Conservation (phyloP, 2,113 vertebrate species). For the Salvelinus sp. region DNA sequence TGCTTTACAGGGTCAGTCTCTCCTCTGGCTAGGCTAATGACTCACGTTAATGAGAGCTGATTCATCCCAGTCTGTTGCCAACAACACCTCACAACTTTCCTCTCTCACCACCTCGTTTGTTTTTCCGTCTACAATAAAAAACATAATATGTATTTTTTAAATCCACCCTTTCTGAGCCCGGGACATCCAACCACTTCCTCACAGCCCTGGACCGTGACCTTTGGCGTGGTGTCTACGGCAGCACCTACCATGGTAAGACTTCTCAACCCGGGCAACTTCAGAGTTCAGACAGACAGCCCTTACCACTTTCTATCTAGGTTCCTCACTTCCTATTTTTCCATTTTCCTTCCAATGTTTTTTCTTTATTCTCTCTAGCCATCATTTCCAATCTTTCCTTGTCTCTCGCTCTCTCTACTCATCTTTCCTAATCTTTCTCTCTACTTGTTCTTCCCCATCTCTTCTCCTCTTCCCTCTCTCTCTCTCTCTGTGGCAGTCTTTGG, state of each 20-base stretch:
- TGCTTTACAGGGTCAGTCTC: conserved; percentile 14
- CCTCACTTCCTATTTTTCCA: neutral
- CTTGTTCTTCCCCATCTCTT: no score
- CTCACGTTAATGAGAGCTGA: conserved; percentile 21
- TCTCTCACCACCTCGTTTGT: conserved; percentile 3
- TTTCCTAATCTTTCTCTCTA: no score
- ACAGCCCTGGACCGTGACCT: neutral
- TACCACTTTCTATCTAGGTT: neutral
- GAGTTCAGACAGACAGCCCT: neutral
- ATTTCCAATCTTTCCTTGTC: neutral
- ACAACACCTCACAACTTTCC: conserved; percentile 11
- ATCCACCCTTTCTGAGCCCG: neutral
- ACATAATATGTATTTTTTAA: neutral
- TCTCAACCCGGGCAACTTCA: neutral
- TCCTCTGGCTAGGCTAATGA: conserved; percentile 15
- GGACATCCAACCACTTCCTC: neutral
- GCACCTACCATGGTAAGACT: neutral
- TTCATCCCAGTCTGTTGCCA: conserved; percentile 3
- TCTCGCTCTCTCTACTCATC: neutral
- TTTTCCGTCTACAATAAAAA: conserved; percentile 5
- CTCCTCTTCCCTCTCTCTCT: neutral
- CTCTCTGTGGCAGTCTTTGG: conserved; percentile 20
- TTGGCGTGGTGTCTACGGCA: neutral
- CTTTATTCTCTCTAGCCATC: no score
- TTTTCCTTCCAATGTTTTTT: no score